Conservation (phyloP, 2,797 vertebrate genomes). For the Sebastes hubbsi region DNA sequence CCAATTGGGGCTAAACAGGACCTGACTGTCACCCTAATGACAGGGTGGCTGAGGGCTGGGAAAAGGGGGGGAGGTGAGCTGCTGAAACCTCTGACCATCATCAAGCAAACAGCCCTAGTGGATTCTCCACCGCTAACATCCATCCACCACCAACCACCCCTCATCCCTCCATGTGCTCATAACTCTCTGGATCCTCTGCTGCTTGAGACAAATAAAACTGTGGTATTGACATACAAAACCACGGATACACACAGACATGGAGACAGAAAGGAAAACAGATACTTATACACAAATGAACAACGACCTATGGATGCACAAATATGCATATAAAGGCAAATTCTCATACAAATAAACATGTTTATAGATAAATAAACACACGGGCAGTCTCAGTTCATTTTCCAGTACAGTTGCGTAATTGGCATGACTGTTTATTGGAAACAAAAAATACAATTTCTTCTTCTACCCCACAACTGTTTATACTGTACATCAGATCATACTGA, state of each 20-base stretch:
- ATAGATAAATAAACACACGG: conserved; percentile 14
- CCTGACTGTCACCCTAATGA: conserved; percentile 83
- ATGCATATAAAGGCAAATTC: background rate
- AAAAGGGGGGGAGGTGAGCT: conserved; percentile 37
- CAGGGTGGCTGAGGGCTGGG: conserved; percentile 71
- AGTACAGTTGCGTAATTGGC: background rate
- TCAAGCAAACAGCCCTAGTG: conserved; percentile 53
- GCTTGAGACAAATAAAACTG: conserved; percentile 52
- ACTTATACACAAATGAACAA: conserved; percentile 15
- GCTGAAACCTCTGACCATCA: conserved; percentile 70
- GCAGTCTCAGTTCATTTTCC: background rate
- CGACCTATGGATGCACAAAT: conserved; percentile 1
- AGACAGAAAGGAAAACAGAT: conserved; percentile 34
- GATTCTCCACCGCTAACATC: conserved; percentile 56
- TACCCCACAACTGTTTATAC: background rate
- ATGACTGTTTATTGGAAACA: background rate
- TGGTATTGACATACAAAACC: conserved; percentile 33
- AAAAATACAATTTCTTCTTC: background rate
- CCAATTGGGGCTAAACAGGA: conserved; percentile 80
- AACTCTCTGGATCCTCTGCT: conserved; percentile 38
- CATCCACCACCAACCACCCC: conserved; percentile 41
- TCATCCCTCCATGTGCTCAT: conserved; percentile 21
- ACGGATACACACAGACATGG: conserved; percentile 28
- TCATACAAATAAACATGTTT: conserved; percentile 20
- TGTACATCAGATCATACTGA: background rate